Conservation (phyloP, 2,888 invertebrate species). For the Erebia aethiops region DNA sequence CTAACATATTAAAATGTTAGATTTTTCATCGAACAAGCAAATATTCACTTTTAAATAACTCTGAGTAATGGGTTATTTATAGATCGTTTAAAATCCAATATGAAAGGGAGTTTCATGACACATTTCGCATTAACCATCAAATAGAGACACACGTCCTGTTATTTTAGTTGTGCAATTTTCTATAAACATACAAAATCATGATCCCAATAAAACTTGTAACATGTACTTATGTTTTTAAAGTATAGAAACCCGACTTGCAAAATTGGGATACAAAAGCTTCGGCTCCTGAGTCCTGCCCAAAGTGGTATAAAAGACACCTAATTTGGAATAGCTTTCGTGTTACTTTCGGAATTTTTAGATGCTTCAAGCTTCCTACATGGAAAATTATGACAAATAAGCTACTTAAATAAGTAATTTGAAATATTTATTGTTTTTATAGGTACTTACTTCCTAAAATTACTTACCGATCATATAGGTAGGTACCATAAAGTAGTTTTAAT, state of each 20-base stretch:
- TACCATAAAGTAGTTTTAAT: neutral
- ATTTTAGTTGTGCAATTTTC: slow-evolving; percentile 36
- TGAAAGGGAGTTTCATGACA: slow-evolving; percentile 58
- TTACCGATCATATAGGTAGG: neutral
- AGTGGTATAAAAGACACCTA: no score
- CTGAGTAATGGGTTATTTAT: slow-evolving; percentile 3
- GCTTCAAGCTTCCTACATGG: no score
- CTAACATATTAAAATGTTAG: neutral
- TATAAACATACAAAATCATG: neutral
- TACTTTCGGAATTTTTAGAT: no score
- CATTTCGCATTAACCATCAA: slow-evolving; percentile 70
- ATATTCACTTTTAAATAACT: neutral
- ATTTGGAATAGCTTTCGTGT: no score
- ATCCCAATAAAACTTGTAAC: neutral
- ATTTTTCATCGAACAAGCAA: neutral
- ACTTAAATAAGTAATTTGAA: no score
- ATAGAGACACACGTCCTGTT: slow-evolving; percentile 49
- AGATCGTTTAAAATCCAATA: slow-evolving; percentile 35
- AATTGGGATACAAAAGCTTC: neutral
- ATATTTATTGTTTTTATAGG: no score
- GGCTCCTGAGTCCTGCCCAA: no score
- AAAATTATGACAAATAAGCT: no score
- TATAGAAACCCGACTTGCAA: neutral
- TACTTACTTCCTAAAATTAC: neutral
- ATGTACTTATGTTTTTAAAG: no score